A percentile compares a stretch with the other conserved stretches of the same genome.
Conservation (phyloP, 2,113 vertebrate genomes). For the Antigone vipio region DNA sequence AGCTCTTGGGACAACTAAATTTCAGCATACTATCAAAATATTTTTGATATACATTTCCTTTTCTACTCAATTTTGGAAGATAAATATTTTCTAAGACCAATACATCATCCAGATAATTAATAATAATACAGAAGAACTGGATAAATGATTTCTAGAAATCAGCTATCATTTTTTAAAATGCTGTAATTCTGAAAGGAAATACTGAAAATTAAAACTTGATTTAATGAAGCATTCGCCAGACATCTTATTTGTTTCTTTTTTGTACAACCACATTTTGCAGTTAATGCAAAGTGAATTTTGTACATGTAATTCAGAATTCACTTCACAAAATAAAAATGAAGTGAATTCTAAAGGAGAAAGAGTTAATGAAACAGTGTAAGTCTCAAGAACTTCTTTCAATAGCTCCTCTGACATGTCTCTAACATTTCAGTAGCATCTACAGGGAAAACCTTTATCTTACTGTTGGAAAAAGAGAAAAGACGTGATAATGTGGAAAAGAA, state of each 20-base stretch:
- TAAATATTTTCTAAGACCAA: conserved; percentile 21
- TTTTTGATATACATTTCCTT: conserved; percentile 25
- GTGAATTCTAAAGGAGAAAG: not conserved
- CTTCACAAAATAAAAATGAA: not conserved
- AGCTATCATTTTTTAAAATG: conserved; percentile 27
- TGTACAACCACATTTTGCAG: not conserved
- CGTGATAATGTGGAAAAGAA: not conserved
- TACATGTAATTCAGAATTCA: not conserved
- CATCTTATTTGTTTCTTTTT: conserved; percentile 12
- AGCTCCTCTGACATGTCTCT: not conserved
- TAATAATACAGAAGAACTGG: conserved; percentile 1
- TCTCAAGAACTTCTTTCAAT: not conserved
- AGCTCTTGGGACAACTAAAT: conserved; percentile 34
- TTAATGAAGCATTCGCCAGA: conserved; percentile 39
- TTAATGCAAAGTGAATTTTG: conserved; percentile 29
- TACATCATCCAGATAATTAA: conserved; percentile 17
- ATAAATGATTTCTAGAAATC: conserved; percentile 37
- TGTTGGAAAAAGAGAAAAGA: not conserved
- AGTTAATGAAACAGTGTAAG: not conserved
- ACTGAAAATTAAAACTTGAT: conserved; percentile 53
- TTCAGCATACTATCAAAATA: not conserved
- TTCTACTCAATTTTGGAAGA: conserved; percentile 43
- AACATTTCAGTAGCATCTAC: not conserved
- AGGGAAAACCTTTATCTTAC: not conserved
- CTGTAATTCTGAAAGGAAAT: conserved; percentile 22